Percentiles rank a stretch among this genome's conserved stretches.
Evolutionary conservation across 2,888 invertebrate genomes (phyloP).

Genomic region (Vesta saturnalis): DNA sequence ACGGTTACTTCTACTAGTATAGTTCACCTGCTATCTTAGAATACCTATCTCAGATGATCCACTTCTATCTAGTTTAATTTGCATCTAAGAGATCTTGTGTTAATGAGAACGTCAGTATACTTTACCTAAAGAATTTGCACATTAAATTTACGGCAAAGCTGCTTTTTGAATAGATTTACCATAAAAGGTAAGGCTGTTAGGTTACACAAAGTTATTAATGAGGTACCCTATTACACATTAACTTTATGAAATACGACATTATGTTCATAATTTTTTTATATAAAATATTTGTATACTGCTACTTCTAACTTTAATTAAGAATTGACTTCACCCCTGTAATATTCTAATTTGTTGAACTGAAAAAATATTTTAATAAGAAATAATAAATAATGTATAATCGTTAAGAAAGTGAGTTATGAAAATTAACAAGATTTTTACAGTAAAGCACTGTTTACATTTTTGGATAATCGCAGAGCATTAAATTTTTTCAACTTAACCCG

Average conservation of each 20-base stretch:
- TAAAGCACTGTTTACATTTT: too few species aligned
- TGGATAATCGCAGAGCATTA: too few species aligned
- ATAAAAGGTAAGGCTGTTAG: not conserved
- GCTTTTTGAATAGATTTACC: not conserved
- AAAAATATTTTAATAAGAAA: too few species aligned
- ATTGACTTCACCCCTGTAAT: too few species aligned
- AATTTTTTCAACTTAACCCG: too few species aligned
- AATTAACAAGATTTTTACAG: too few species aligned
- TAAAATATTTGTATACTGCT: not conserved
- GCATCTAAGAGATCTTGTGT: slow-evolving; percentile 35
- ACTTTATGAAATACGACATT: too few species aligned
- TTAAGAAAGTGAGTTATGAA: too few species aligned
- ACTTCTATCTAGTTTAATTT: slow-evolving; percentile 52
- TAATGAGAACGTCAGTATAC: slow-evolving; percentile 33
- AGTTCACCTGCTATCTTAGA: slow-evolving; percentile 60
- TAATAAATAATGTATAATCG: too few species aligned
- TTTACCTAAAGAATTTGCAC: slow-evolving; percentile 13
- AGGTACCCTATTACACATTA: not conserved
- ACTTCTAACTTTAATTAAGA: not conserved
- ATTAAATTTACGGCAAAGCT: not conserved
- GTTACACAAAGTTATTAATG: not conserved
- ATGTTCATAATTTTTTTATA: too few species aligned
- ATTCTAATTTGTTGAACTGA: too few species aligned
- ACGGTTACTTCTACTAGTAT: slow-evolving; percentile 55
- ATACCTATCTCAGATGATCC: slow-evolving; percentile 56